Evolutionary conservation across 1,140 invertebrate genomes (phyloP).

Genomic region (Pemphigus obesinymphae): DNA sequence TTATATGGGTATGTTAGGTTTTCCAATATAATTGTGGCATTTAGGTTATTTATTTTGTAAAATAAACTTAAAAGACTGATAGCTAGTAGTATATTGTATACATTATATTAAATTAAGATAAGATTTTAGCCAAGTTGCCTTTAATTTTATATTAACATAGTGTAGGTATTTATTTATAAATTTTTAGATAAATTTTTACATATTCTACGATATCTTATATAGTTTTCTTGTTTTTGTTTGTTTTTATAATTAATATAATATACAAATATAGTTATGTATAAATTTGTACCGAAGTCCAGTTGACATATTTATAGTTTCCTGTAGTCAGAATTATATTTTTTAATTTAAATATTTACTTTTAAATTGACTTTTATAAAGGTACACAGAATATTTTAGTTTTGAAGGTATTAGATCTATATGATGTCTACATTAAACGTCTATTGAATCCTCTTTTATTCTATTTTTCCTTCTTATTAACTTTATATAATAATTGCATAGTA

Average conservation of each 20-base stretch:
- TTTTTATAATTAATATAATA: background rate
- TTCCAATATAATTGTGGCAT: background rate
- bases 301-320: background rate
- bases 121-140: background rate
- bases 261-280: background rate
- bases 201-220: background rate
- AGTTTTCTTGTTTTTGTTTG: background rate
- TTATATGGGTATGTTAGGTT: background rate
- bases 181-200: background rate
- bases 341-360: background rate
- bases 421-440: background rate
- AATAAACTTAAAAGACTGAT: conserved; percentile 18
- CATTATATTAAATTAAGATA: background rate
- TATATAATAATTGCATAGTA: background rate
- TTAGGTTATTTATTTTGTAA: background rate
- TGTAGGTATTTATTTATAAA: background rate
- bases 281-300: background rate
- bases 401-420: background rate
- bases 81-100: background rate
- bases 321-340: background rate
- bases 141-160: background rate
- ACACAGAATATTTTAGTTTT: background rate
- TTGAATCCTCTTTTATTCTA: background rate
- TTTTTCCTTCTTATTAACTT: background rate
- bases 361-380: background rate